These are phyloP conservation scores for Ammodytes marinus DNA, from an alignment of 2,113 vertebrate species.

Conservation along the genomic window DNA sequence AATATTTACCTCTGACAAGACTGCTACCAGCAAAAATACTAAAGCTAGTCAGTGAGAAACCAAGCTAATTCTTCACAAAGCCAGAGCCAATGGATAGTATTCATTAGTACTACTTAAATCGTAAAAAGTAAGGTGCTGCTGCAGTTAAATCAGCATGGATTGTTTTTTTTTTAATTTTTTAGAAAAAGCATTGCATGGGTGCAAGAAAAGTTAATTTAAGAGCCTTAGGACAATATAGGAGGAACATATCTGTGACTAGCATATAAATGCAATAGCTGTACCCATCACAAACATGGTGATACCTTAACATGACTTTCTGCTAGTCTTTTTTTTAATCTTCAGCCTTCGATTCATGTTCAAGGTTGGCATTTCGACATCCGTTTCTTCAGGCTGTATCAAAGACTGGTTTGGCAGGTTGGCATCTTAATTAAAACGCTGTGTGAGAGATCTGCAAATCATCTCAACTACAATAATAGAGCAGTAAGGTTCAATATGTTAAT, in stretches of 20 bases:
- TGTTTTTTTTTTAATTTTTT: neutral
- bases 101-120: neutral
- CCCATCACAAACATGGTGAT: neutral
- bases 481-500: no score
- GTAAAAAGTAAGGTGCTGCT: neutral
- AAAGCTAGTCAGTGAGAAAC: neutral
- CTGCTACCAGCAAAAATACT: conserved; percentile 28
- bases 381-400: conserved; percentile 30
- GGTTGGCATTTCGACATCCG: conserved; percentile 31
- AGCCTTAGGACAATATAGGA: neutral
- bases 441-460: conserved; percentile 25
- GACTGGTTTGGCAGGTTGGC: conserved; percentile 22
- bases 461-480: neutral
- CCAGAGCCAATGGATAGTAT: no score
- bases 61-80: neutral
- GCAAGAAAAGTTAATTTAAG: neutral
- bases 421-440: conserved; percentile 24
- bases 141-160: neutral
- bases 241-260: neutral
- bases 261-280: neutral
- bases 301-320: conserved; percentile 21
- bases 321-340: conserved; percentile 26
- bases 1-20: conserved; percentile 33
- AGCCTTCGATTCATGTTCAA: conserved; percentile 8
- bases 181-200: neutral